Base-by-base conservation (phyloP, 2,888 invertebrate species). In the Ommatoiulus sabulosus region DNA sequence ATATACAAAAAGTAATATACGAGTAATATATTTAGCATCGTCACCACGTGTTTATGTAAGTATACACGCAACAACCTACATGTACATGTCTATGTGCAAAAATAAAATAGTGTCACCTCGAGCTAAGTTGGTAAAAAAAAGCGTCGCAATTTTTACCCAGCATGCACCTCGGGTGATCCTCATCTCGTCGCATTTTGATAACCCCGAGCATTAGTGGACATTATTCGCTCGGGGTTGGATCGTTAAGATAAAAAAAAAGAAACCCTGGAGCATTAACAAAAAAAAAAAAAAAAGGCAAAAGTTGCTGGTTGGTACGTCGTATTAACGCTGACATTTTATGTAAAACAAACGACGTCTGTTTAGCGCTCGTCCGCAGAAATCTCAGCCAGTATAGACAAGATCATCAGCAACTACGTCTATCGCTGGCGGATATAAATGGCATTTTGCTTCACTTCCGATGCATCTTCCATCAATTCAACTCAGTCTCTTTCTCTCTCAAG, bases 381-480 rank as follows among this genome's bases (percentile, higher is more conserved):
- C 72, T 72, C 72, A 72, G 72, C 20, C 72, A 72, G 72, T 52
- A 3, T 52, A 52, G 8, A 46, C 46, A 46, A 7, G 46, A 7
- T n/a, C n/a, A n/a, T n/a, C n/a, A n/a, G n/a, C n/a, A n/a, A n/a
- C n/a, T n/a, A n/a, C n/a, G n/a, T n/a, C n/a, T n/a, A n/a, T n/a
- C n/a, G n/a, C n/a, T n/a, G n/a, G 20, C 20, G 63, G n/a, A 72
- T 72, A 72, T 8, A 72, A 24, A 72, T 72, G 24, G 72, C 24
- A 24, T 72, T 72, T 72, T 24, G 20, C 24, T 24, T 72, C 20
- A 24, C 72, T 6, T 24, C 3, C 72, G 20, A 6, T 24, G 72
- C 3, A 72, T 72, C 72, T 72, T 72, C 72, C 72, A 72, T 72
- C 72, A 72, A 72, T 72, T 72, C 20, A n/a, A n/a, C n/a, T n/a